Evolutionary conservation across 2,113 vertebrate genomes (phyloP), one percentile per base, ranked within the genome.

Genomic region (Corythaeola cristata): DNA sequence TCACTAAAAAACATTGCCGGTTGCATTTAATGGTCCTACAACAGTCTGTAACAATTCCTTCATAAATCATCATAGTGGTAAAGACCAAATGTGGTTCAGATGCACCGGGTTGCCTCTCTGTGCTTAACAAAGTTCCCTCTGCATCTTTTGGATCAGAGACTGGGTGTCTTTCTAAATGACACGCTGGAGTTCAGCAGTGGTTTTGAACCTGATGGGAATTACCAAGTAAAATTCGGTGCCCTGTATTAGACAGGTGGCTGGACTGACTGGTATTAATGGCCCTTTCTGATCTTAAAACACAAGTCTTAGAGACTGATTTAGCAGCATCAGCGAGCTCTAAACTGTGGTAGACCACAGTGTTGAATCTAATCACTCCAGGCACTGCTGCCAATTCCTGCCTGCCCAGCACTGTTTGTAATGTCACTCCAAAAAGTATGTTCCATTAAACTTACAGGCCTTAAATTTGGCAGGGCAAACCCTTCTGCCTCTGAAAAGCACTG

Each of bases 361-460:
- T 89, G 89, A 92, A 96, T 85, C 37, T 76, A 92, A 89, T 90
- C 82, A 58, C 62, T 85, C 53, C 50, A 82, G 45, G n/a, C 71
- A 85, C 66, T 1, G 2, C 81, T 0, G 11, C 58, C 89, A 95
- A 37, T 45, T 95, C 77, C 89, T 79, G 77, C 81, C 77, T 88
- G 69, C 53, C 80, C 84, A 76, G 35, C 45, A 23, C 62, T 91
- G 79, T 91, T 94, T 90, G 73, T 45, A 82, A 93, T 73, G 77
- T 96, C 90, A 93, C 90, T 93, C 62, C 89, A 89, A 74, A 94
- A 93, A 90, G 64, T 85, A 69, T 58, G 39, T 95, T 96, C 58
- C 69, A 91, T 69, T 95, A 94, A 88, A 94, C 69, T 84, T 66
- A 63, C 69, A 79, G 58, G 59, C 53, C 74, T 95, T 93, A 62